Conservation (phyloP, 2,888 invertebrate genomes). For the Cryptocephalus moraei region DNA sequence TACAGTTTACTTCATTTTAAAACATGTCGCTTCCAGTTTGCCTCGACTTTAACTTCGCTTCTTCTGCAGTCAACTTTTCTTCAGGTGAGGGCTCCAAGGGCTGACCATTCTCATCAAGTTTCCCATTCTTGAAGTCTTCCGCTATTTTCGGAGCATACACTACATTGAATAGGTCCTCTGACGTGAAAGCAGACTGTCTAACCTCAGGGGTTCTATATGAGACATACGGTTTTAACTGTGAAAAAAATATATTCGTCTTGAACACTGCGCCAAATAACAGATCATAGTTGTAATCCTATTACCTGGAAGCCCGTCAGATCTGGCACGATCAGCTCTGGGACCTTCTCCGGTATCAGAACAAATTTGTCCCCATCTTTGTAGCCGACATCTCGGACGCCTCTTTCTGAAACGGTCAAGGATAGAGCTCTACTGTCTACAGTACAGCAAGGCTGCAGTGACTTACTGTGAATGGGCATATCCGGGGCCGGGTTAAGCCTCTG, state of each 20-base stretch:
- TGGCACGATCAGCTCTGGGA: slow-evolving; percentile 88
- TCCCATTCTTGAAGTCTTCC: slow-evolving; percentile 59
- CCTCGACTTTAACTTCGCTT: slow-evolving; percentile 59
- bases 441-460: slow-evolving; percentile 19
- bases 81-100: slow-evolving; percentile 61
- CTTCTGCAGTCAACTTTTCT: slow-evolving; percentile 60
- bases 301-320: slow-evolving; percentile 69
- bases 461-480: slow-evolving; percentile 57
- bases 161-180: slow-evolving; percentile 71
- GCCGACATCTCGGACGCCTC: slow-evolving; percentile 62
- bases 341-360: slow-evolving; percentile 69
- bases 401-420: slow-evolving; percentile 36
- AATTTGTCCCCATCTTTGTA: slow-evolving; percentile 48
- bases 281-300: slow-evolving; percentile 9
- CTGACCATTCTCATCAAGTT: slow-evolving; percentile 58
- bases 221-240: slow-evolving; percentile 83
- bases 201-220: slow-evolving; percentile 74
- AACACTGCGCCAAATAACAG: background rate
- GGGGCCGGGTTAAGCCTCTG: slow-evolving; percentile 48
- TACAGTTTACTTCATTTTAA: slow-evolving; percentile 15
- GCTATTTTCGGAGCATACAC: slow-evolving; percentile 72
- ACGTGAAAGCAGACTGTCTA: slow-evolving; percentile 69
- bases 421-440: background rate
- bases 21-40: slow-evolving; percentile 79
- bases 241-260: slow-evolving; percentile 12